Percentiles rank a stretch among this genome's conserved stretches.
phyloP scores from a whole-genome alignment of 92 coral and sea anemone genomes.

The Meandrina meandrites region DNA sequence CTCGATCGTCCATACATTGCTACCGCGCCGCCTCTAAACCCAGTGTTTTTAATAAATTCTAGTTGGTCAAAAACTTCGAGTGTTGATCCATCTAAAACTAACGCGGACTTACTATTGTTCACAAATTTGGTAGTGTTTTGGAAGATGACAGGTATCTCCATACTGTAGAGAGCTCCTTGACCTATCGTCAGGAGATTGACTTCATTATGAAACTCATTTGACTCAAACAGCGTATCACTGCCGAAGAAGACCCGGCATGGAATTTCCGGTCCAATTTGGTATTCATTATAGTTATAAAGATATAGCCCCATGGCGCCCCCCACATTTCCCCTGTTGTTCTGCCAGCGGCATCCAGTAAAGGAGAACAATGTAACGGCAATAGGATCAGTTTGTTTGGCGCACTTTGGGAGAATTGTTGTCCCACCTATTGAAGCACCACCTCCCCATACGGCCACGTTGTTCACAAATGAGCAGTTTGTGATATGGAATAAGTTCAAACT shows the following conservation, averaged over 20 bases:
- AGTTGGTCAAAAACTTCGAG: slow-evolving; percentile 60
- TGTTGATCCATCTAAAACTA: slow-evolving; percentile 73
- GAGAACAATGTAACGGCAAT: background rate
- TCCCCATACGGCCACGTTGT: slow-evolving; percentile 64
- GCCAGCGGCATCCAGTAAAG: slow-evolving; percentile 8
- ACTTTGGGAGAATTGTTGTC: slow-evolving; percentile 27
- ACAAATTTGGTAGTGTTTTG: slow-evolving; percentile 37
- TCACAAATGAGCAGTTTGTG: slow-evolving; percentile 40
- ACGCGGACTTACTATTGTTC: slow-evolving; percentile 72
- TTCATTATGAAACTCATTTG: slow-evolving; percentile 56
- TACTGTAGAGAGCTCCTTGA: slow-evolving; percentile 79
- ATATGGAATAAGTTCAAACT: slow-evolving; percentile 35
- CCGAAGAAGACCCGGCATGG: slow-evolving; percentile 54
- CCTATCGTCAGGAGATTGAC: slow-evolving; percentile 59
- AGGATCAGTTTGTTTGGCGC: background rate
- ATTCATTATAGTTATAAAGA: slow-evolving; percentile 72
- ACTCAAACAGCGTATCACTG: slow-evolving; percentile 43
- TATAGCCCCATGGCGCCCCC: slow-evolving; percentile 86
- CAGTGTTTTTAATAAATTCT: slow-evolving; percentile 65
- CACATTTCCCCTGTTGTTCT: slow-evolving; percentile 66
- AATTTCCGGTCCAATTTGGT: slow-evolving; percentile 77
- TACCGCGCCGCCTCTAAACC: slow-evolving; percentile 87
- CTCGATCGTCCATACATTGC: slow-evolving; percentile 85
- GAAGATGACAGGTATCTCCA: slow-evolving; percentile 77
- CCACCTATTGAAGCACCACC: slow-evolving; percentile 69